Percentiles rank a stretch among this genome's conserved stretches.
These are phyloP conservation scores for Drosophila nikananu DNA, from an alignment of 1,140 invertebrate genomes.

Conservation along the genomic window DNA sequence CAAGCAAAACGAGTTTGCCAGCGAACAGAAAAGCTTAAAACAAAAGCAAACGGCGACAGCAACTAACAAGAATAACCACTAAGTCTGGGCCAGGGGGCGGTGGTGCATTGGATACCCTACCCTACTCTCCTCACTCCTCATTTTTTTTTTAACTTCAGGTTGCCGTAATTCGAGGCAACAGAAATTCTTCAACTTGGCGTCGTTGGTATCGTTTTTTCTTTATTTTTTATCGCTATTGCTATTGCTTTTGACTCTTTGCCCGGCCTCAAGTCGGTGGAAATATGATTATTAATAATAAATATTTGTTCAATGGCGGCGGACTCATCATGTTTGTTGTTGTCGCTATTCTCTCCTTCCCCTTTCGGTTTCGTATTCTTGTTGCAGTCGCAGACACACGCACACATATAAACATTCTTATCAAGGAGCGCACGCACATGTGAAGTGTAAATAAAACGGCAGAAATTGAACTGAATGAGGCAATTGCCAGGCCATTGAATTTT, in stretches of 20 bases:
- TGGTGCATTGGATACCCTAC: constrained; percentile 25
- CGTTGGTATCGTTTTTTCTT: constrained; percentile 34
- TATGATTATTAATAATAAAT: constrained; percentile 74
- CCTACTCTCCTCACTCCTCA: neutral
- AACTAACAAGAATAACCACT: constrained; percentile 76
- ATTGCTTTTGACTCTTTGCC: constrained; percentile 10
- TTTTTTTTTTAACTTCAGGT: constrained; percentile 2
- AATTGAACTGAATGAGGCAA: constrained; percentile 21
- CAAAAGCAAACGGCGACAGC: constrained; percentile 50
- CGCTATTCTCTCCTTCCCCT: neutral
- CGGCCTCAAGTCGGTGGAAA: constrained; percentile 35
- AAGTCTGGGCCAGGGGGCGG: constrained; percentile 11
- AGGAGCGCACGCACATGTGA: constrained; percentile 51
- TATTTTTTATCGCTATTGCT: constrained; percentile 49
- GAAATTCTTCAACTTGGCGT: constrained; percentile 59
- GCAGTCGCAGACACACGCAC: constrained; percentile 19
- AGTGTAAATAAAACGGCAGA: constrained; percentile 57
- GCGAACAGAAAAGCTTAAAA: constrained; percentile 42
- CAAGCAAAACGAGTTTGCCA: constrained; percentile 69
- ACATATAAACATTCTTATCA: constrained; percentile 55
- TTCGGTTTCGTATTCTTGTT: constrained; percentile 20
- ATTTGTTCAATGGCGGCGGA: constrained; percentile 71
- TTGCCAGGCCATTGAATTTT: constrained; percentile 15
- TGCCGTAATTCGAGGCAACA: constrained; percentile 54
- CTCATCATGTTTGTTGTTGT: constrained; percentile 19